Base-by-base conservation (phyloP, 2,888 invertebrate species). In the Pandemis corylana region DNA sequence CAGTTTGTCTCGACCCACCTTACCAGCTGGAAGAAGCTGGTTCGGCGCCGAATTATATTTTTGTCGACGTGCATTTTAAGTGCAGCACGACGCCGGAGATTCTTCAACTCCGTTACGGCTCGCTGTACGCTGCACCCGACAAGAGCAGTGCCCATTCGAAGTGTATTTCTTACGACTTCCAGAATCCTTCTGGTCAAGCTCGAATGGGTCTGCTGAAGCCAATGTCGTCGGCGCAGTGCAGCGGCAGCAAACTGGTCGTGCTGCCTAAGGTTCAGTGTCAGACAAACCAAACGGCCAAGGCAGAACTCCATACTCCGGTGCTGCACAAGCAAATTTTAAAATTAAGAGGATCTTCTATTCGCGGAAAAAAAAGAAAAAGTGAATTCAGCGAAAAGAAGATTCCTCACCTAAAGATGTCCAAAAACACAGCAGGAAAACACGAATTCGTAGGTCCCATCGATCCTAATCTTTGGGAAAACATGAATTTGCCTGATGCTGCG, bases 11-110 rank as follows among this genome's bases (percentile, higher is more conserved):
- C 86, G 94, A 93, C 87, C 94, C 94, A 81, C 94, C 94, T 77
- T 94, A 94, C 87, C 94, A 94, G 86, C 93, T 94, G 80, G 91
- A 93, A 85, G 94, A 94, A 84, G 92, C 94, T 46, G 93, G 94
- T 65, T 90, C 90, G 83, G 89, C 91, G 41, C 93, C 93, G 28
- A 90, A 93, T 71, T 91, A 93, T 63, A 91, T 94, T 81, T 94
- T 93, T 49, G 94, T 94, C 68, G 89, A 94, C 85, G 91, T 94
- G 83, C 92, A 94, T 86, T 87, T 94, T 82, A 94, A 94, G 82
- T 87, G 87, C 82, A 90, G 88, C 84, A 87, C 80, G 79, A 88
- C 88, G 78, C 93, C 92, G 86, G 92, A 90, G 86, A 91, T 89
- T 84, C 92, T 94, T 63, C 87, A 91, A 36, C 86, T 94, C 76